A percentile compares a stretch with the other conserved stretches of the same genome.
phyloP scores from a whole-genome alignment of 2,113 vertebrate species.

The Glareola pratincola region DNA sequence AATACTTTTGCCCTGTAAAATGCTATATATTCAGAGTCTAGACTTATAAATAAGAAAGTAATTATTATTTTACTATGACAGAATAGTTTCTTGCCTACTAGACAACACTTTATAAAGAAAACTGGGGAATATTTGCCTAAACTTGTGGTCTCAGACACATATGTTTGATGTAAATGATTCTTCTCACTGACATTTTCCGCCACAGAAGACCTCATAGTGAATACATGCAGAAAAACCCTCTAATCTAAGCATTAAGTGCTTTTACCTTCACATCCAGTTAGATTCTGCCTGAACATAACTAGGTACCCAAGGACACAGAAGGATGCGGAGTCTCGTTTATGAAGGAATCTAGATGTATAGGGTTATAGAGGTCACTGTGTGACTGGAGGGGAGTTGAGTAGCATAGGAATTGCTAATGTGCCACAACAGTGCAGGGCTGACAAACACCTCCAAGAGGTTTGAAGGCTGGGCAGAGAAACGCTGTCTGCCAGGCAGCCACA shows the following conservation, averaged over 20 bases:
- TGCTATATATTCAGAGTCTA: not conserved
- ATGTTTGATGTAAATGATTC: not conserved
- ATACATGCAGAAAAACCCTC: not conserved
- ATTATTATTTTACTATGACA: not conserved
- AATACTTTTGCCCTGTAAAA: not conserved
- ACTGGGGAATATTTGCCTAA: not conserved
- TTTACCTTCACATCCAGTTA: not conserved
- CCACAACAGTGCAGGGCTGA: not conserved
- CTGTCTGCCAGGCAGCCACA: not conserved
- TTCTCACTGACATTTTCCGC: not conserved
- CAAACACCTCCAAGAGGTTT: not conserved
- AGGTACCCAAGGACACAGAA: not conserved
- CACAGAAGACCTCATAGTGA: not conserved
- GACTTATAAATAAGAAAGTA: not conserved
- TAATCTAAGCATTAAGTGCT: not conserved
- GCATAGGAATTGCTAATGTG: not conserved
- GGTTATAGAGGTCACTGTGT: rapidly evolving
- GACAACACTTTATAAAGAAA: not conserved
- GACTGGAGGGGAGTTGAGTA: not conserved
- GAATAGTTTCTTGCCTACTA: not conserved
- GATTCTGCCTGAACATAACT: not conserved
- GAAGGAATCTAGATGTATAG: not conserved
- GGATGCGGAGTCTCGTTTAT: not conserved
- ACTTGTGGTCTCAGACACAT: not conserved
- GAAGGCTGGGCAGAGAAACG: not conserved